Evolutionary conservation across 2,797 vertebrate genomes (phyloP).

Genomic region (Sandelia bainsii): DNA sequence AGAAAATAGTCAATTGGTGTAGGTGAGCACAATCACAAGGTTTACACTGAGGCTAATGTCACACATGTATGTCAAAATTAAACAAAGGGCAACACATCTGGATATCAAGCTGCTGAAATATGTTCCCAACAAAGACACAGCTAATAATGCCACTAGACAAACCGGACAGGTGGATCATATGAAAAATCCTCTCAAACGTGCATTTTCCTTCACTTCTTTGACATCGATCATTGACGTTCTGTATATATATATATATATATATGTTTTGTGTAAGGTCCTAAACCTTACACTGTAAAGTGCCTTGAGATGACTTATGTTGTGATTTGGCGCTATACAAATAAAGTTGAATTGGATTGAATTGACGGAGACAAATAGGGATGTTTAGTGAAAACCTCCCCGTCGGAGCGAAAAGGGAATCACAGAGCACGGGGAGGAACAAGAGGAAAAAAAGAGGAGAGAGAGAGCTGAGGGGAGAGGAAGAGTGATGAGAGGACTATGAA

Average conservation of each 20-base stretch:
- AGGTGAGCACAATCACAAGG: constrained; percentile 2
- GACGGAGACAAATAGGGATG: background rate
- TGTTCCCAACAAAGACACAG: background rate
- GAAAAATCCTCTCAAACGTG: constrained; percentile 22
- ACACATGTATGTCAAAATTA: background rate
- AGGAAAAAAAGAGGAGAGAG: constrained; percentile 18
- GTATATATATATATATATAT: too few relatives aligned
- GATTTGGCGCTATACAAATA: too few relatives aligned
- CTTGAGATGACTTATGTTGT: too few relatives aligned
- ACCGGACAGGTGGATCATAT: constrained; percentile 6
- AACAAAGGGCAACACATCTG: background rate
- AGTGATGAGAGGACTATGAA: constrained; percentile 67
- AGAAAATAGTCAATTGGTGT: constrained; percentile 10
- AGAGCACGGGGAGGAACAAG: constrained; percentile 12
- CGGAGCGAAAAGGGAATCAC: constrained; percentile 5
- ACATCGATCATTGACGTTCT: background rate
- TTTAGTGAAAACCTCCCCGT: constrained; percentile 10
- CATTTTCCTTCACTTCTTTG: background rate
- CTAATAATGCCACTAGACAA: background rate
- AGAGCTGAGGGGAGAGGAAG: constrained; percentile 42
- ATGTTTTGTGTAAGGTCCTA: too few relatives aligned
- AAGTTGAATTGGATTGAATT: too few relatives aligned
- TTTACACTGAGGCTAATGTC: background rate
- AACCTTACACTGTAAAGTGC: too few relatives aligned
- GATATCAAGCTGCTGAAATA: background rate